Conservation (phyloP, 2,113 vertebrate species). For the Pogonocichla stellata region DNA sequence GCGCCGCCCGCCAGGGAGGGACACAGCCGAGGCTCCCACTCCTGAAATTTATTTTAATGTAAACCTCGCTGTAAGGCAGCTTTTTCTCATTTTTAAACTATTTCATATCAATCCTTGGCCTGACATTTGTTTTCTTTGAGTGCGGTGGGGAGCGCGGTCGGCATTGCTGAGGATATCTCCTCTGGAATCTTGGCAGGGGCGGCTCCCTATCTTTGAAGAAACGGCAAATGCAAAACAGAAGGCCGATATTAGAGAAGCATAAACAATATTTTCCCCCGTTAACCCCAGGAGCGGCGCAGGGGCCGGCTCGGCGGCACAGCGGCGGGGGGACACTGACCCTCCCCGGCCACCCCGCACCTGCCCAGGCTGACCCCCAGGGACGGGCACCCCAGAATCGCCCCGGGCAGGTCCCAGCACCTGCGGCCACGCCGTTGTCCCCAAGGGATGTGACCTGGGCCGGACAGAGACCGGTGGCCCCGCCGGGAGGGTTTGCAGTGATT, state of each 20-base stretch:
- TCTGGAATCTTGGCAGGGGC: constrained; percentile 81
- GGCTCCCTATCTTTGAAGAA: constrained; percentile 76
- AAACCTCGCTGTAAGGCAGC: constrained; percentile 78
- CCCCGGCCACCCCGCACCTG: background rate
- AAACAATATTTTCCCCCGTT: constrained; percentile 55
- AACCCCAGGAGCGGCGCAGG: background rate
- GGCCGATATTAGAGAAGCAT: constrained; percentile 72
- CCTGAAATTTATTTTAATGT: constrained; percentile 67
- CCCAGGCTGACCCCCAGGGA: background rate
- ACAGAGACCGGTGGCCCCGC: accelerated
- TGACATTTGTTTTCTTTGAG: constrained; percentile 73
- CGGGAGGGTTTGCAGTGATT: background rate
- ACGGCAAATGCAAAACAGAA: constrained; percentile 82
- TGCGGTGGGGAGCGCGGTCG: constrained; percentile 74
- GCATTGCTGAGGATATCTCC: constrained; percentile 74
- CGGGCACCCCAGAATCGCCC: too few species aligned
- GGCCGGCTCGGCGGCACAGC: accelerated
- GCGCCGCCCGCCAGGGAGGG: background rate
- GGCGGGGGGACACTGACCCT: accelerated
- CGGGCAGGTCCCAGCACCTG: background rate
- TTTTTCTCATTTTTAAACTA: constrained; percentile 84
- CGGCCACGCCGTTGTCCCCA: accelerated
- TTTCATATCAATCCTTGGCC: constrained; percentile 78
- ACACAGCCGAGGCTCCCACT: background rate
- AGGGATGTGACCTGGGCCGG: accelerated